Conservation (phyloP, 1,140 invertebrate genomes). For the Helicorthomorpha holstii region DNA sequence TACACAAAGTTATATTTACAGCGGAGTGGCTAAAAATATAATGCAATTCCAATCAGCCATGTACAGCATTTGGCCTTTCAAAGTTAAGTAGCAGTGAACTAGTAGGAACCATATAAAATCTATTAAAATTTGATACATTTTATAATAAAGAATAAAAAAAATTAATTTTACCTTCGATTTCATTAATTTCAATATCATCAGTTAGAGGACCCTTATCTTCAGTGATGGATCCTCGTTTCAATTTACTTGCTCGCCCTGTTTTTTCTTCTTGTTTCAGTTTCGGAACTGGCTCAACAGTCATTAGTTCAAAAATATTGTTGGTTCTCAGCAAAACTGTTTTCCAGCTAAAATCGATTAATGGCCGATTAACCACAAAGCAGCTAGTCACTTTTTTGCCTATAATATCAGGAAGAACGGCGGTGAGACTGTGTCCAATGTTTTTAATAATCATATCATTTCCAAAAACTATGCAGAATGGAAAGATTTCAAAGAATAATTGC, state of each 20-base stretch:
- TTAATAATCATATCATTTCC: slow-evolving; percentile 79
- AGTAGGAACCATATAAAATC: no score
- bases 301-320: slow-evolving; percentile 88
- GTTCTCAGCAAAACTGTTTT: slow-evolving; percentile 77
- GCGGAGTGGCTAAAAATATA: slow-evolving; percentile 86
- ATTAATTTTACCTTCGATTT: no score
- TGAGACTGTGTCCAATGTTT: slow-evolving; percentile 77
- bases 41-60: slow-evolving; percentile 96
- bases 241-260: neutral
- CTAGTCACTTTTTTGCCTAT: slow-evolving; percentile 75
- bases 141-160: no score
- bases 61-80: slow-evolving; percentile 86
- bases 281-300: slow-evolving; percentile 60
- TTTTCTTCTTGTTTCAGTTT: slow-evolving; percentile 11
- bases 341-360: slow-evolving; percentile 84
- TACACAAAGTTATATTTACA: no score
- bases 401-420: slow-evolving; percentile 71
- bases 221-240: slow-evolving; percentile 1
- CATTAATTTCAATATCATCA: neutral
- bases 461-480: slow-evolving; percentile 94
- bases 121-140: no score
- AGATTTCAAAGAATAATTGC: slow-evolving; percentile 84
- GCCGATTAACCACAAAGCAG: slow-evolving; percentile 75
- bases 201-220: no score
- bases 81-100: neutral